Conservation (phyloP, 2,888 invertebrate species). For the Protophormia terraenovae region DNA sequence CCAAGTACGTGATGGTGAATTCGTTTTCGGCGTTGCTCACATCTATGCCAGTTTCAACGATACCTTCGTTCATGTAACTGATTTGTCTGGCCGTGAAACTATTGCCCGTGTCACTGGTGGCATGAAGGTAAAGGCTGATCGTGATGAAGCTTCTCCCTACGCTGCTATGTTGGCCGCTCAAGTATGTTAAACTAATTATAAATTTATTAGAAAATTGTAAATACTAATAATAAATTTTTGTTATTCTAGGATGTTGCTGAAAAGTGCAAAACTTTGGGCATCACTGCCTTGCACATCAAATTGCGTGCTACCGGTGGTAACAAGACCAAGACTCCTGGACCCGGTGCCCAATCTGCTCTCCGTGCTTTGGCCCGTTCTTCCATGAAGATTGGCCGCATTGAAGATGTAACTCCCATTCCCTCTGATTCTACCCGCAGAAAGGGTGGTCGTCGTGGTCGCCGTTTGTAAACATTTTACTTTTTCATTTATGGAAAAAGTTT, state of each 20-base stretch:
- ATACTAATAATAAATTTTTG: constrained; percentile 14
- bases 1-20: constrained; percentile 98
- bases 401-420: constrained; percentile 99
- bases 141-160: constrained; percentile 99
- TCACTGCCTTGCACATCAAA: constrained; percentile 99
- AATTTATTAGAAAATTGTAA: not conserved
- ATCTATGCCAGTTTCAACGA: constrained; percentile 99
- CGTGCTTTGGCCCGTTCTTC: constrained; percentile 98
- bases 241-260: constrained; percentile 95
- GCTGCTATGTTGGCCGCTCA: constrained; percentile 99
- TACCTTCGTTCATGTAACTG: constrained; percentile 99
- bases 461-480: constrained; percentile 88
- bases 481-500: constrained; percentile 21
- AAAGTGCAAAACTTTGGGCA: constrained; percentile 97
- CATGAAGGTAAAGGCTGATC: constrained; percentile 99
- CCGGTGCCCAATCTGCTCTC: constrained; percentile 98
- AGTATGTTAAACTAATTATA: constrained; percentile 82
- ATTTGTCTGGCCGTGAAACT: constrained; percentile 97
- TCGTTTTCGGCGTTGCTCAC: constrained; percentile 99
- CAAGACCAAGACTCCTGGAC: constrained; percentile 98
- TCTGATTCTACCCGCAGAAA: constrained; percentile 99
- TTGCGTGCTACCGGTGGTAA: constrained; percentile 99
- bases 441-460: constrained; percentile 99
- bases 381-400: constrained; percentile 99
- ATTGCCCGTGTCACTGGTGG: constrained; percentile 97